Base-by-base conservation (phyloP, 2,797 vertebrate species). In the Chelon auratus region DNA sequence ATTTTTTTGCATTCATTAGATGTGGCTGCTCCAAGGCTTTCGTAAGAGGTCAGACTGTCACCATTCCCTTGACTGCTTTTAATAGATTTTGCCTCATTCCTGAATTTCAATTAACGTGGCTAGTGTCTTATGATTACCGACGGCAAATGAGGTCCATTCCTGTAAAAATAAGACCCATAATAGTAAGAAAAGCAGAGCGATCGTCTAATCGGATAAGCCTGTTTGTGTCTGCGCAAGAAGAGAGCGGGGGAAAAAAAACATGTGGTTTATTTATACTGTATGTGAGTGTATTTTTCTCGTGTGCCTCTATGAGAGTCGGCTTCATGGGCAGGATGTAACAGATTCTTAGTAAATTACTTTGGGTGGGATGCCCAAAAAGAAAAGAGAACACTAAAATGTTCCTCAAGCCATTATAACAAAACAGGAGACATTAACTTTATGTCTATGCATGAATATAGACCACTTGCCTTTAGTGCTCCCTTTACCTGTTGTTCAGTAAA, bases 361-460 rank as follows among this genome's bases (percentile, higher is more conserved):
- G 3, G 47, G 14, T 51, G 40, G 45, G 0, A 9, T 24, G 65
- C 42, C 36, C 47, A 53, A 61, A n/a, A 60, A 10, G 13, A 54
- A 33, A 52, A 68, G 24, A 39, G 4, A 64, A 36, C 45, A 50
- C 18, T n/a, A 12, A 54, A 66, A 62, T 55, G 39, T 66, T 52
- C 48, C 30, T 81, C 7, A 39, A 65, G 64, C 53, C 18, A 70
- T 81, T 59, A 30, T 24, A 64, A 40, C 10, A 78, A 69, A 72
- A 64, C 3, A 24, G 22, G 12, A 48, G 6, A 55, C 59, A 39
- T 54, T n/a, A 24, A 8, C 39, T 58, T 59, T 17, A 55, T 69
- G 43, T 68, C 72, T 85, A 61, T 85, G 83, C 72, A 77, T 72
- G 48, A 42, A 81, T 65, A 58, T 37, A 50, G 40, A 69, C 62